Base-by-base conservation (phyloP, 2,888 invertebrate species). In the Calephelis perditalis region DNA sequence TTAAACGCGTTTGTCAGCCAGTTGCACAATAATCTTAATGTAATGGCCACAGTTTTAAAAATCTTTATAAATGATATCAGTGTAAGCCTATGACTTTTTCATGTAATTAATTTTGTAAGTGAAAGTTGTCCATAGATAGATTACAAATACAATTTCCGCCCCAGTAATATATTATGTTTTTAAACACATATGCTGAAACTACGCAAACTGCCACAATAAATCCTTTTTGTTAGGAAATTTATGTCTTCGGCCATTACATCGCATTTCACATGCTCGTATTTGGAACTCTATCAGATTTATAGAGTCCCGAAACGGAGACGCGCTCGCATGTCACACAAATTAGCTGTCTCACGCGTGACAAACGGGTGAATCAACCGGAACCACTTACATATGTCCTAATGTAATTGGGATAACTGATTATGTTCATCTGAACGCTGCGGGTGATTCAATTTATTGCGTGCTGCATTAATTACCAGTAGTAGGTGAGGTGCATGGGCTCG, bases 281-380 rank as follows among this genome's bases (percentile, higher is more conserved):
- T 61, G 65, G 66, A 55, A 66, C 63, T 64, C 61, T 62, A 66
- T 64, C 62, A 73, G 76, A 78, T 81, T 79, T 81, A 78, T 79
- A 68, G 70, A 74, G 59, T 62, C 63, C 63, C 63, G 62, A 59
- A 65, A 54, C 70, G 75, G 71, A 70, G 70, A 72, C 70, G 72
- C 72, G 76, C 77, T 77, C 73, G 74, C 75, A 75, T 71, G 73
- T 75, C 73, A 78, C 82, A 82, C 81, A 85, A 84, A 86, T 86
- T 85, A 84, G 82, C 82, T 79, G 82, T 81, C 82, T 80, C 72
- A 67, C 67, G 67, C 68, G 73, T 79, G 84, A 84, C 79, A 77
- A 78, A 84, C 77, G 82, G 79, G 74, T 5, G 49, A 49, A 49
- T 49, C 49, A 49, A 15, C 49, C 49, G 49, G 49, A 26, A 49